Base-by-base conservation (phyloP, 2,113 vertebrate genomes). In the Silurus meridionalis region DNA sequence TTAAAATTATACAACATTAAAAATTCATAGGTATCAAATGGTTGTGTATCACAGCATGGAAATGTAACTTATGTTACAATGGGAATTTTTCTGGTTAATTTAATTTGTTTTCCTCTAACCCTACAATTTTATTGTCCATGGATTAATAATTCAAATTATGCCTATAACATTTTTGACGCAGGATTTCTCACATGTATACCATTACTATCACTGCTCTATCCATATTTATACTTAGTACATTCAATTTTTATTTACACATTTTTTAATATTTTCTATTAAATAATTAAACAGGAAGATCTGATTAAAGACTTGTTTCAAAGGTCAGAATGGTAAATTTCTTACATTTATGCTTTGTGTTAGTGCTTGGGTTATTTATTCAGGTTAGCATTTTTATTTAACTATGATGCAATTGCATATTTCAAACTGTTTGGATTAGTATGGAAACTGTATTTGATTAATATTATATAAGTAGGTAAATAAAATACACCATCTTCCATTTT, bases 401-500 rank as follows among this genome's bases (percentile, higher is more conserved):
- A 2, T 50, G 21, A 37, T 46, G 28, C 23, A 48, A 4, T 9
- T 48, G 71, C 8, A 25, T 8, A 52, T 77, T 82, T 13, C 14
- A n/a, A 53, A 52, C 14, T 50, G 1, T 37, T 37, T 21, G 37
- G 11, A n/a, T 53, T 75, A 2, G 21, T 8, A 50, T 55, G 11
- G 28, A 52, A 23, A 50, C 37, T 37, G 37, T 37, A 37, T 37
- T 37, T 37, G 37, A 37, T 2, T 37, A 2, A 37, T 37, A 37
- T 37, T 37, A 2, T 37, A 37, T 37, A 2, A 37, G 2, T 37
- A 37, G 37, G 37, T 37, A 37, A 37, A 37, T 37, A 37, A 1
- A 37, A 37, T 37, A 37, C 37, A 37, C 0, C 15, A 63, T 50
- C 48, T 63, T 71, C 28, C 13, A 25, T 88, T 89, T 88, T 89